These are phyloP conservation scores for Clitarchus hookeri DNA, from an alignment of 2,888 invertebrate genomes.

Conservation along the genomic window DNA sequence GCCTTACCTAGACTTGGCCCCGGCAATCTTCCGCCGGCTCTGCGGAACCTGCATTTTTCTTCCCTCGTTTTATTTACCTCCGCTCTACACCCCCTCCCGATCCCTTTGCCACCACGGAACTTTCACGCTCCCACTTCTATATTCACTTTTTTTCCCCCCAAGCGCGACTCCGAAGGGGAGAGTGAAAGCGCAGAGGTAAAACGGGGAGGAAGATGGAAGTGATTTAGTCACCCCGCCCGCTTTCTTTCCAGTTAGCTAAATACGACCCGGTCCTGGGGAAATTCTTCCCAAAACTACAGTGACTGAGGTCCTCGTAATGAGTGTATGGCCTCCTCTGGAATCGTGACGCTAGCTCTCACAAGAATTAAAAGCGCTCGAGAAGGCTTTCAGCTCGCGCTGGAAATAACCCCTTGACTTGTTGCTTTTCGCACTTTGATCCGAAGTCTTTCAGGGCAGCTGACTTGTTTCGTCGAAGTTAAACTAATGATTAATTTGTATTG, in stretches of 20 bases:
- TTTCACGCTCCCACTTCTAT: background rate
- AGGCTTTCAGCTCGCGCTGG: background rate
- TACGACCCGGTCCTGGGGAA: constrained; percentile 1
- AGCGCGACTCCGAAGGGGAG: background rate
- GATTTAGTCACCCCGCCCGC: background rate
- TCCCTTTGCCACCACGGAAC: background rate
- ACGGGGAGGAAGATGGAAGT: constrained; percentile 17
- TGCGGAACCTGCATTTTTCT: background rate
- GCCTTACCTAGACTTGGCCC: background rate
- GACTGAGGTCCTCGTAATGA: background rate
- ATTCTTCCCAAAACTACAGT: background rate
- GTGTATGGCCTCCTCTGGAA: background rate
- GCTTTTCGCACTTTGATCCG: background rate
- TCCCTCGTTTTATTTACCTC: background rate
- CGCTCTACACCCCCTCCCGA: background rate
- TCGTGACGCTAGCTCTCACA: background rate
- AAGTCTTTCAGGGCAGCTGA: background rate
- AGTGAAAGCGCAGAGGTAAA: background rate
- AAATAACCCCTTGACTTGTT: background rate
- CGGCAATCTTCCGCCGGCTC: background rate
- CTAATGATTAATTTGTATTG: no score
- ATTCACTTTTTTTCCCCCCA: background rate
- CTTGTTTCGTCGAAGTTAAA: no score
- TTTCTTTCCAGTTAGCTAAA: constrained; percentile 26
- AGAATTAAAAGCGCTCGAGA: background rate